Percentiles rank a stretch among this genome's conserved stretches.
Evolutionary conservation across 2,113 vertebrate species (phyloP).

Genomic region (Fulica atra): DNA sequence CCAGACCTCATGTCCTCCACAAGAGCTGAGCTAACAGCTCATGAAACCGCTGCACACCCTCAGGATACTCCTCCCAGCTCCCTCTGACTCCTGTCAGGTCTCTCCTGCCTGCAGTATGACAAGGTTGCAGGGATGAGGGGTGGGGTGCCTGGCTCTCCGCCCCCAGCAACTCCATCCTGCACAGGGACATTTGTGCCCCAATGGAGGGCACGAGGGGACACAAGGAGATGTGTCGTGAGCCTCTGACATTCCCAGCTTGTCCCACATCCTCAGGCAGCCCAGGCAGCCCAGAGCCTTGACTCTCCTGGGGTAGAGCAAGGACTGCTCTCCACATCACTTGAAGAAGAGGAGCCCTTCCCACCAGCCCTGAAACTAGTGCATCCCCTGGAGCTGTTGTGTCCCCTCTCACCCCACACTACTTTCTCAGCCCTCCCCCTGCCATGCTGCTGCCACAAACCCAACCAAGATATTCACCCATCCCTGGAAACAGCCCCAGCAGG

Average conservation of each 20-base stretch:
- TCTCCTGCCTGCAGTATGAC: background rate
- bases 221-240: background rate
- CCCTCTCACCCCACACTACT: background rate
- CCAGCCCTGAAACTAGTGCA: background rate
- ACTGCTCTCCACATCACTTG: background rate
- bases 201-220: background rate
- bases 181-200: rapidly evolving
- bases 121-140: background rate
- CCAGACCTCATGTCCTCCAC: rapidly evolving
- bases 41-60: rapidly evolving
- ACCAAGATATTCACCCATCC: background rate
- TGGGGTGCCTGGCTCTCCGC: background rate
- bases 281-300: background rate
- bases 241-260: background rate
- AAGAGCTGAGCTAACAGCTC: background rate
- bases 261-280: background rate
- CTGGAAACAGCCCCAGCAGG: background rate
- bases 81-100: background rate
- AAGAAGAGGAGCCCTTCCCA: background rate
- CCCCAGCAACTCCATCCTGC: background rate
- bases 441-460: background rate
- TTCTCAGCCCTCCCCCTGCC: background rate
- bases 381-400: background rate
- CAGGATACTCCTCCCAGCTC: background rate
- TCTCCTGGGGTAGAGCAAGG: background rate